Percentiles rank a stretch among this genome's conserved stretches.
These are phyloP conservation scores for Epistrophe eligans DNA, from an alignment of 2,888 invertebrate genomes.

Conservation along the genomic window DNA sequence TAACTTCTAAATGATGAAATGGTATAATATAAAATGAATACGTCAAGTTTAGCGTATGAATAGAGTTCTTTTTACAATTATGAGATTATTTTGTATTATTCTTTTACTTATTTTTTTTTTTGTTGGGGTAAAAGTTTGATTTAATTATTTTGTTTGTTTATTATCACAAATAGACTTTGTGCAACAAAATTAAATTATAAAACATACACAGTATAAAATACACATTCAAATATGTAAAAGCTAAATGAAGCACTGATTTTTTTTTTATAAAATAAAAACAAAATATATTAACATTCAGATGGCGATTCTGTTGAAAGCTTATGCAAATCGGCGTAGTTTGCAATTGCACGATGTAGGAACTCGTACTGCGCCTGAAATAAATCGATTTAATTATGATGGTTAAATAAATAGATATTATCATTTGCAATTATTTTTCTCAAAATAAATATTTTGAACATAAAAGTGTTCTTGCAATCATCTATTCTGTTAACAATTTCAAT, in stretches of 20 bases:
- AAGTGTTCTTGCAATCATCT: too few species aligned
- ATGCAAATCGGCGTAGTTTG: conserved; percentile 94
- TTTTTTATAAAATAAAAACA: conserved; percentile 52
- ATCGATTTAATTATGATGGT: not conserved
- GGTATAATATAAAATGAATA: conserved; percentile 25
- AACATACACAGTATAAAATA: conserved; percentile 62
- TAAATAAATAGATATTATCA: too few species aligned
- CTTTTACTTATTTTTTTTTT: conserved; percentile 3
- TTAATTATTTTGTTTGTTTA: conserved; percentile 37
- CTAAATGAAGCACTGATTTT: conserved; percentile 55
- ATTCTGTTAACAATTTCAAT: too few species aligned
- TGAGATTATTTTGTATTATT: conserved; percentile 31
- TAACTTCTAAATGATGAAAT: conserved; percentile 49
- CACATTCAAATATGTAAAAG: conserved; percentile 50
- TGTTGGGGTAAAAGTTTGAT: conserved; percentile 9
- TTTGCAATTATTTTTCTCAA: too few species aligned
- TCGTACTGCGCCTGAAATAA: conserved; percentile 92
- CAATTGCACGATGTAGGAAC: conserved; percentile 95
- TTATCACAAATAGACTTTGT: conserved; percentile 74
- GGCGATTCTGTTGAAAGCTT: conserved; percentile 85
- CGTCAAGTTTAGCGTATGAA: conserved; percentile 57
- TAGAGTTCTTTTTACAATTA: conserved; percentile 66
- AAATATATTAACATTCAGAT: conserved; percentile 77
- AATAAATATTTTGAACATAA: too few species aligned
- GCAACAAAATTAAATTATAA: conserved; percentile 59